These are phyloP conservation scores for Chrysodeixis includens DNA, from an alignment of 2,888 invertebrate genomes.

Conservation along the genomic window DNA sequence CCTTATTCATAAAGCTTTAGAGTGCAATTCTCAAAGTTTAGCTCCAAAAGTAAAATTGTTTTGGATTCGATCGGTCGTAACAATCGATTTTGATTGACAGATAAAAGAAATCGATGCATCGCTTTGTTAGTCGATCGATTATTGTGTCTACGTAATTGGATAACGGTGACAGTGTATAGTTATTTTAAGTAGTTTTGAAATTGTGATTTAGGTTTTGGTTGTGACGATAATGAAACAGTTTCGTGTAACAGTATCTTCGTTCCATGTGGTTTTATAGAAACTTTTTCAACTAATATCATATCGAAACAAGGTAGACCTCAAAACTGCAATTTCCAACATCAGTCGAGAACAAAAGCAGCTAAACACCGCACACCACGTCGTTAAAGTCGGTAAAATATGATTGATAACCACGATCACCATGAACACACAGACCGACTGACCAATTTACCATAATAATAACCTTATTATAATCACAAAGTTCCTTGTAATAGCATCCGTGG, in stretches of 20 bases:
- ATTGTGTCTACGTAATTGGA: slow-evolving; percentile 79
- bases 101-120: slow-evolving; percentile 80
- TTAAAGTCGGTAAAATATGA: slow-evolving; percentile 44
- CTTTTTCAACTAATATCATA: not conserved
- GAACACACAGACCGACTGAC: slow-evolving; percentile 49
- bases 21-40: slow-evolving; percentile 8
- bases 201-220: slow-evolving; percentile 14
- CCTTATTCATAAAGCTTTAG: slow-evolving; percentile 19
- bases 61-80: slow-evolving; percentile 69
- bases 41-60: slow-evolving; percentile 27
- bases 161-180: slow-evolving; percentile 59
- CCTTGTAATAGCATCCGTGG: slow-evolving; percentile 51
- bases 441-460: slow-evolving; percentile 61
- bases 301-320: not conserved
- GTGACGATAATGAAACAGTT: not conserved
- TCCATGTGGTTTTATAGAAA: no score
- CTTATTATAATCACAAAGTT: slow-evolving; percentile 60
- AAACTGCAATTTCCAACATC: not conserved
- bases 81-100: slow-evolving; percentile 84
- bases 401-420: slow-evolving; percentile 49
- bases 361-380: slow-evolving; percentile 11
- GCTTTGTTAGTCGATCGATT: slow-evolving; percentile 80
- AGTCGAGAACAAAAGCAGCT: not conserved
- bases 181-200: slow-evolving; percentile 40
- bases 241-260: no score